Evolutionary conservation across 1,140 invertebrate species (phyloP), one percentile per base, ranked within the genome.

Genomic region (Eupristina koningsbergeri): DNA sequence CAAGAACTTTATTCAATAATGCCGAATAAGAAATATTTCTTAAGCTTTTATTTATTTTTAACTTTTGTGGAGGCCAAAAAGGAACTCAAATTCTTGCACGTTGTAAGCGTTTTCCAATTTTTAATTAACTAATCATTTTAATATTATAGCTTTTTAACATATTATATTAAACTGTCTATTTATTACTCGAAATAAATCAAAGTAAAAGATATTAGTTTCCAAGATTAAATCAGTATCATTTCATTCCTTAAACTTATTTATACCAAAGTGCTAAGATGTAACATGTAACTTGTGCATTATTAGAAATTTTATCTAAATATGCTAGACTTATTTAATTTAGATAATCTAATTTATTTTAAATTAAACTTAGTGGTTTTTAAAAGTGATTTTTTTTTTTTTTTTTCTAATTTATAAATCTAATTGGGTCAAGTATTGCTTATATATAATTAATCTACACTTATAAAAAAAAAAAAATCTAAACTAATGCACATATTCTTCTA

Each of bases 401-500:
- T n/a, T n/a, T n/a, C n/a, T n/a, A n/a, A n/a, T n/a, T n/a, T n/a
- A n/a, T n/a, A n/a, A n/a, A n/a, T n/a, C 41, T 13, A 13, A 45
- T 7, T 45, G 13, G 13, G 41, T 45, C 13, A 45, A 45, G 13
- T 45, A 45, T 45, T 45, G 6, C 41, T 45, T 63, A n/a, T 64
- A 34, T 2, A 34, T 64, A 64, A n/a, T 64, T 3, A 64, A 19
- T 5, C 8, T 58, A 13, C 53, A 26, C 22, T 26, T 64, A 34
- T 34, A 64, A 34, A 64, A 64, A 63, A 63, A 63, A 29, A 5
- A 63, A 63, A 63, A 6, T 29, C 8, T 29, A 29, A 29, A 29
- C 3, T 63, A 63, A n/a, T 29, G 9, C 26, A 41, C 9, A 19
- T 73, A 15, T 22, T 80, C 74, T 86, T 86, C 17, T 50, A 90